A percentile compares a stretch with the other conserved stretches of the same genome.
phyloP scores from a whole-genome alignment of 2,113 vertebrate species.

The Crotalus helleri region DNA sequence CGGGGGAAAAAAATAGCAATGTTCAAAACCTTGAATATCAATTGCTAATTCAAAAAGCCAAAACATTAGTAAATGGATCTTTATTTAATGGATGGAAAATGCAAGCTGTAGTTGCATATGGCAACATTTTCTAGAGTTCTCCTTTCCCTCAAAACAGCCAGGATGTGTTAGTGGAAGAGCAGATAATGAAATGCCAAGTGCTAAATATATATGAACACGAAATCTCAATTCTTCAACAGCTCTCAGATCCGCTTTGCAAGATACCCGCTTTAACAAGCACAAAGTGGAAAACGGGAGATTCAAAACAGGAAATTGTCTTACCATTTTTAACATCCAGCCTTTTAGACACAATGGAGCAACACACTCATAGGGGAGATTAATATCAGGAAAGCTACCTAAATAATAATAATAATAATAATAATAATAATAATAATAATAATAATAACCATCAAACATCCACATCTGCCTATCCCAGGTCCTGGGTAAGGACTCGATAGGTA shows the following conservation, averaged over 20 bases:
- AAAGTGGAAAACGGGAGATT: conserved; percentile 36
- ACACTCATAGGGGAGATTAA: conserved; percentile 25
- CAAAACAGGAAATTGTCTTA: background rate
- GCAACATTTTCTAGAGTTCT: conserved; percentile 70
- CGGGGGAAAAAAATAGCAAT: conserved; percentile 67
- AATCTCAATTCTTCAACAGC: conserved; percentile 50
- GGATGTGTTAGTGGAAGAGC: conserved; percentile 55
- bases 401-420: too few relatives aligned
- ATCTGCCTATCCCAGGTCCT: too few relatives aligned
- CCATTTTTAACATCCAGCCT: background rate
- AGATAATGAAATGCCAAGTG: conserved; percentile 69
- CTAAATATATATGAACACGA: conserved; percentile 54
- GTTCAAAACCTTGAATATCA: conserved; percentile 76
- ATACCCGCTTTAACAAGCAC: conserved; percentile 34
- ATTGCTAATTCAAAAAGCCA: conserved; percentile 81
- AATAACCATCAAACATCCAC: too few relatives aligned
- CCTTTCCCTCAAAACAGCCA: conserved; percentile 66
- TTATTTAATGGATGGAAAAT: conserved; percentile 80
- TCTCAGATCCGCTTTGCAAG: conserved; percentile 23
- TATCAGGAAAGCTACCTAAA: background rate
- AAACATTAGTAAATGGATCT: conserved; percentile 81
- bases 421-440: too few relatives aligned
- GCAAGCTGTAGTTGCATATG: conserved; percentile 81
- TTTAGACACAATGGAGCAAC: conserved; percentile 21
- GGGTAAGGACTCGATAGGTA: too few relatives aligned